These are phyloP conservation scores for Chondrilla cf. caribensis DNA, from an alignment of 37 sponge, comb jelly and placozoan genomes.

Conservation along the genomic window DNA sequence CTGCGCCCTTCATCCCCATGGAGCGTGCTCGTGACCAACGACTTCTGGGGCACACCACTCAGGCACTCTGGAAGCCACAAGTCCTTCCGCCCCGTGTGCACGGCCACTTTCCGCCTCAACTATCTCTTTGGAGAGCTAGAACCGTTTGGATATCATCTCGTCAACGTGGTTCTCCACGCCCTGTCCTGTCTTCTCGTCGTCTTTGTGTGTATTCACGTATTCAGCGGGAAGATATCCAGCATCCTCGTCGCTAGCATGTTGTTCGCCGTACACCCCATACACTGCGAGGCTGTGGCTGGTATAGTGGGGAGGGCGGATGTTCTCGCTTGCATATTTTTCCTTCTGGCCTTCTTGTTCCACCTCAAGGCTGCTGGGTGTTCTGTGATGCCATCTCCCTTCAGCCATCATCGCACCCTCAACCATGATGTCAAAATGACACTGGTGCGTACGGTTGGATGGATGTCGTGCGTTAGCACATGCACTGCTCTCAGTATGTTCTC, in stretches of 20 bases:
- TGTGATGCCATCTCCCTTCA: background rate
- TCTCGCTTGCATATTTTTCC: constrained; percentile 68
- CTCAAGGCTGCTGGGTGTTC: background rate
- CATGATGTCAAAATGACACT: background rate
- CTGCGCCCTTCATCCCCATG: constrained; percentile 27
- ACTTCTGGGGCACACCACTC: constrained; percentile 85
- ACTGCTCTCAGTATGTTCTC: constrained; percentile 53
- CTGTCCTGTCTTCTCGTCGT: constrained; percentile 53
- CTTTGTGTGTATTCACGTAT: background rate
- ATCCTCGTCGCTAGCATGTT: constrained; percentile 13
- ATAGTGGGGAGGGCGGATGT: constrained; percentile 87
- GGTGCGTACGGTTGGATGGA: constrained; percentile 4
- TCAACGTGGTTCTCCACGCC: constrained; percentile 71
- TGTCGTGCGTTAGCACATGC: background rate
- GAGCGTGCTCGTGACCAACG: constrained; percentile 60
- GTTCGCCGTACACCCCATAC: constrained; percentile 88
- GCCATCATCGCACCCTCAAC: background rate
- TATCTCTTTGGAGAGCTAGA: constrained; percentile 58
- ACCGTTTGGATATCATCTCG: constrained; percentile 68
- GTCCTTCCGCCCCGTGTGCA: constrained; percentile 84
- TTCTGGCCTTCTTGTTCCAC: constrained; percentile 65
- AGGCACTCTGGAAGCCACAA: constrained; percentile 79
- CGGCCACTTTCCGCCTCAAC: constrained; percentile 69
- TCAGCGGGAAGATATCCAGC: background rate
- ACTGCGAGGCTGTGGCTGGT: constrained; percentile 92